These are phyloP conservation scores for Acrobasis consociella DNA, from an alignment of 2,888 invertebrate genomes.

Conservation along the genomic window DNA sequence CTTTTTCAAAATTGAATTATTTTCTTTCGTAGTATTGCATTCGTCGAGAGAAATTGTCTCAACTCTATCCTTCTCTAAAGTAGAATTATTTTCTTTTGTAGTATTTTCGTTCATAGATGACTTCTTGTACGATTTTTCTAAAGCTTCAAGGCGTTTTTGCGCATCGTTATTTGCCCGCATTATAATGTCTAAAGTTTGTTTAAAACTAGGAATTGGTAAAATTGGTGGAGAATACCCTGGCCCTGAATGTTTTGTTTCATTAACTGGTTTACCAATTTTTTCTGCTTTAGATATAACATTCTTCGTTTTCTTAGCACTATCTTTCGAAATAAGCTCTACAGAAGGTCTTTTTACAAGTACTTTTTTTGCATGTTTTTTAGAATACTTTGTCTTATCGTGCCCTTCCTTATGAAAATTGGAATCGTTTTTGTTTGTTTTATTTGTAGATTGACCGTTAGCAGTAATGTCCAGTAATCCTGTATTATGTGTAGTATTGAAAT, in stretches of 20 bases:
- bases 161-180: slow-evolving; percentile 15
- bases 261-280: neutral
- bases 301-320: slow-evolving; percentile 9
- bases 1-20: neutral
- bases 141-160: neutral
- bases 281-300: neutral
- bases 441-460: neutral
- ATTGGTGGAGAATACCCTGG: slow-evolving; percentile 58
- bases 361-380: neutral
- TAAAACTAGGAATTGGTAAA: slow-evolving; percentile 58
- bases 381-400: neutral
- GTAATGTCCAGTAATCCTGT: neutral
- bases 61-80: slow-evolving; percentile 20
- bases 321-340: neutral
- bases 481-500: neutral
- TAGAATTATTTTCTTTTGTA: neutral
- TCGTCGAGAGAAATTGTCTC: slow-evolving; percentile 48
- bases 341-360: neutral
- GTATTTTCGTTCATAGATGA: neutral
- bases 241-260: neutral
- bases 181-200: slow-evolving; percentile 38
- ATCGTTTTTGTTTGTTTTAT: neutral
- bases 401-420: neutral
- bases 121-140: neutral
- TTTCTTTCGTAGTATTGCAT: neutral